Evolutionary conservation across 1,140 invertebrate species (phyloP).

Genomic region (Xylocopa sonorina): DNA sequence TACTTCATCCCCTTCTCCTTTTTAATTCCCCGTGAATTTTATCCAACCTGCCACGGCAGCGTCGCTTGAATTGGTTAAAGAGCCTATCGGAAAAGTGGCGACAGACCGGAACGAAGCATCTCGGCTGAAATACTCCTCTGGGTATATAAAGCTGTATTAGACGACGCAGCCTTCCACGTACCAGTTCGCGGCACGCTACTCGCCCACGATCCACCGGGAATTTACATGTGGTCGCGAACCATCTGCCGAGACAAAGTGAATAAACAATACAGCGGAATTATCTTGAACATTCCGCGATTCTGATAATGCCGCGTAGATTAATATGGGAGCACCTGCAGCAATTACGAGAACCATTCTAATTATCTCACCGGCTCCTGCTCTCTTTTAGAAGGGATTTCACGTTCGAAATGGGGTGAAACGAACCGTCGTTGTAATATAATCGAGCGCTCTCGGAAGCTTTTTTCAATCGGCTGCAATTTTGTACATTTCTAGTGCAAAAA

Average conservation of each 20-base stretch:
- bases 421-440: too few species aligned
- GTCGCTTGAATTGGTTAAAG: constrained; percentile 71
- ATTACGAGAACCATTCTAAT: neutral
- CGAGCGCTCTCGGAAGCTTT: too few species aligned
- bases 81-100: constrained; percentile 70
- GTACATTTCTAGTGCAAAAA: too few species aligned
- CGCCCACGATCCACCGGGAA: constrained; percentile 47
- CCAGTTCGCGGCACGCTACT: constrained; percentile 35
- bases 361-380: neutral
- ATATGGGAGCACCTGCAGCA: neutral
- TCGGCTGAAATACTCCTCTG: constrained; percentile 66
- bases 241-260: constrained; percentile 60
- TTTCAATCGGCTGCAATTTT: too few species aligned
- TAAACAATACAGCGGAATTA: constrained; percentile 63
- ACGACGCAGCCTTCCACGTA: constrained; percentile 34
- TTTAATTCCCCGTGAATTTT: constrained; percentile 65
- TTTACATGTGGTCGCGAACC: constrained; percentile 61
- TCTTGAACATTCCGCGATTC: constrained; percentile 44
- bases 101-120: constrained; percentile 70
- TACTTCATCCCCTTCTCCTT: constrained; percentile 33
- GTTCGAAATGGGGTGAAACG: too few species aligned
- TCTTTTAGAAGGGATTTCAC: neutral
- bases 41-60: constrained; percentile 15
- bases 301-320: constrained; percentile 37
- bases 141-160: constrained; percentile 67